phyloP scores from a whole-genome alignment of 2,888 invertebrate species.

The Pyrochroa serraticornis region DNA sequence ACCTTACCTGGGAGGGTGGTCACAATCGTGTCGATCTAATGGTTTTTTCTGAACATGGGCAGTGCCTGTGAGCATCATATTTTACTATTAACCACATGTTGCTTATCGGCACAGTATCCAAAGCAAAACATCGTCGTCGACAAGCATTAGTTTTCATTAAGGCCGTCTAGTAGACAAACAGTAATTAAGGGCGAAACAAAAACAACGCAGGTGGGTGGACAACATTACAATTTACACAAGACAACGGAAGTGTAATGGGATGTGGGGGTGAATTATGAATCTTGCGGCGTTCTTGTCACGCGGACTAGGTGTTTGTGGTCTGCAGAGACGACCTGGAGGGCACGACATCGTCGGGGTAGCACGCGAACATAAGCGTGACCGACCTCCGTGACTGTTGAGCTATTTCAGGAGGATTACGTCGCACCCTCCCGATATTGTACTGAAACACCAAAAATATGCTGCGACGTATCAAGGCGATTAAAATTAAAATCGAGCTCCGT shows the following conservation, averaged over 20 bases:
- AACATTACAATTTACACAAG: constrained; percentile 20
- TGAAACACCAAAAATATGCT: too few species aligned
- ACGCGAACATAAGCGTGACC: constrained; percentile 37
- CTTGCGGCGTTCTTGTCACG: constrained; percentile 42
- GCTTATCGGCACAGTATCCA: constrained; percentile 6
- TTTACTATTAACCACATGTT: constrained; percentile 12
- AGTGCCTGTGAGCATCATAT: background rate
- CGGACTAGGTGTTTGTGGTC: constrained; percentile 30
- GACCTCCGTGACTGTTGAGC: too few species aligned
- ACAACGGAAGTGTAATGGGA: constrained; percentile 23
- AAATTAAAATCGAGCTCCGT: too few species aligned
- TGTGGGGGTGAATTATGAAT: constrained; percentile 43
- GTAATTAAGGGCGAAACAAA: constrained; percentile 34
- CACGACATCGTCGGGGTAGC: constrained; percentile 35
- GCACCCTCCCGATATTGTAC: too few species aligned
- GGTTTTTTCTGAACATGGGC: too few species aligned
- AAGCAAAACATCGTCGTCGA: constrained; percentile 15
- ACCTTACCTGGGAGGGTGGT: too few species aligned
- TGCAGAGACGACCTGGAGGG: constrained; percentile 41
- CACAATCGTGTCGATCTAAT: too few species aligned
- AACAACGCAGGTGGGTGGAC: constrained; percentile 27
- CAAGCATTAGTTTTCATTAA: constrained; percentile 40
- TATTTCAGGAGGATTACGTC: too few species aligned
- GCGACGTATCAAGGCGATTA: too few species aligned
- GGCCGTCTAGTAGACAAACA: constrained; percentile 32